Base-by-base conservation (phyloP, 2,113 vertebrate genomes). In the Bubo blakistoni region DNA sequence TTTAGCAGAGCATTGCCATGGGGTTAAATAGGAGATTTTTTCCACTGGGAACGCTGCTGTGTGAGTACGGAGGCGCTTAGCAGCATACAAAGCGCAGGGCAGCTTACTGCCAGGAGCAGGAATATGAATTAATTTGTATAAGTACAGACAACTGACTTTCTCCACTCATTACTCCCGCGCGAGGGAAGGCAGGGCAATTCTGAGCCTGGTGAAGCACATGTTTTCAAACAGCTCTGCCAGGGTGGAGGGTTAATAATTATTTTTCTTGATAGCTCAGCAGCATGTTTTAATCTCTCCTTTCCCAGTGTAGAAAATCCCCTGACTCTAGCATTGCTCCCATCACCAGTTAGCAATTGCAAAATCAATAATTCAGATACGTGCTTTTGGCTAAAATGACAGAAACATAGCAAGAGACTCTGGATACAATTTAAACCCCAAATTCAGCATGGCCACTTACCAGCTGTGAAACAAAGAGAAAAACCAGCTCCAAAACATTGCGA, bases 301-400 rank as follows among this genome's bases (percentile, higher is more conserved):
- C 71, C n/a, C 82, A 47, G 63, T 24, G 44, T n/a, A 91, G 71
- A 88, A 84, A 44, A 18, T 78, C 55, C 83, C 72, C 59, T 4
- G 55, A 47, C 63, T 78, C 77, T 76, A 84, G 86, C 40, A 2
- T 20, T 61, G 38, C 80, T 94, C 88, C 84, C 95, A 84, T 51
- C 82, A 54, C 77, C 88, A 88, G 32, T 84, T n/a, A 78, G 67
- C 67, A 81, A 55, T 88, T 88, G 92, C 95, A 95, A 94, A 97
- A 92, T 84, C 88, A 81, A 51, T 78, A 87, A 92, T 76, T 85
- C 1, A 4, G 38, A 86, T 76, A 49, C 29, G 29, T 62, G 83
- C 92, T 97, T 92, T 92, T 62, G 84, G 89, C 89, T 91, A 42
- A 70, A 80, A 77, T 0, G 29, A 73, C 74, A 69, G 78, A 54